Conservation (phyloP, 2,797 vertebrate species). For the Gallinago stenura region DNA sequence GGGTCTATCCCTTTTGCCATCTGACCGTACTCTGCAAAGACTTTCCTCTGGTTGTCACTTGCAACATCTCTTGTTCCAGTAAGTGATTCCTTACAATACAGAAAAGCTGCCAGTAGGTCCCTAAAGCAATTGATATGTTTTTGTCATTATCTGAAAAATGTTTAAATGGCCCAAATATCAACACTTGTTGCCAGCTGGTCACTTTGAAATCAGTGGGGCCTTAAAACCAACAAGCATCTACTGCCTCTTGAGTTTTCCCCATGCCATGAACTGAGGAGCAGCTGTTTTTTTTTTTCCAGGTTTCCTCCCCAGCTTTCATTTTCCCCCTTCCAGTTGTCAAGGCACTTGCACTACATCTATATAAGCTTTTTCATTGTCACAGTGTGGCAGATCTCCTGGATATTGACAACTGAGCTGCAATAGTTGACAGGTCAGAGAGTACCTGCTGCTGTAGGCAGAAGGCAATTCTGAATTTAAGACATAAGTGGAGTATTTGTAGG, state of each 20-base stretch:
- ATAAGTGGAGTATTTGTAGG: neutral
- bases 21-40: neutral
- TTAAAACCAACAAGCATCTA: neutral
- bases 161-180: slow-evolving; percentile 26
- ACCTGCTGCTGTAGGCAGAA: neutral
- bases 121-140: neutral
- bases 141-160: neutral
- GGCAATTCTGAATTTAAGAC: neutral
- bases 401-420: neutral
- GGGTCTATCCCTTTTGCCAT: neutral
- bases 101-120: neutral
- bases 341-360: neutral
- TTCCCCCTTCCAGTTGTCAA: neutral
- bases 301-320: neutral
- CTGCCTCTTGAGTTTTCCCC: neutral
- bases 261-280: neutral
- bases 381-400: neutral
- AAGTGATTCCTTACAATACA: neutral
- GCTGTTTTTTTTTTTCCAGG: neutral
- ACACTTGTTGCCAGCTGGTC: neutral
- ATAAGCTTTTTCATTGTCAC: neutral
- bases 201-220: neutral
- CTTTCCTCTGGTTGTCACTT: neutral
- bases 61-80: neutral
- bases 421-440: neutral